phyloP scores from a whole-genome alignment of 2,888 invertebrate genomes.

The Coecobrya sp. region DNA sequence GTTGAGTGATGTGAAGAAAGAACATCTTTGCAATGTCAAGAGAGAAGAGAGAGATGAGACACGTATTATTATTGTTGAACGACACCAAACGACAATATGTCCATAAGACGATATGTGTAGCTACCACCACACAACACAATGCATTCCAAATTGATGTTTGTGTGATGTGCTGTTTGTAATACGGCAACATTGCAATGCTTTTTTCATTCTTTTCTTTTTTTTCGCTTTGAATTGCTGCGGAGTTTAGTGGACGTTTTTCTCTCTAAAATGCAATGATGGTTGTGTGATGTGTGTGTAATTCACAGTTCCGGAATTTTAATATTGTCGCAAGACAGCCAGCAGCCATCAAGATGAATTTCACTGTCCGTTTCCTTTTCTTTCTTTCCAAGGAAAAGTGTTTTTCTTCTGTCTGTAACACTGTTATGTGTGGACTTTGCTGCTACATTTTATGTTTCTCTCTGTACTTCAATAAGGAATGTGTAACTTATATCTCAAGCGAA shows the following conservation, averaged over 20 bases:
- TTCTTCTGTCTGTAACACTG: conserved; percentile 17
- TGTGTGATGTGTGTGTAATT: conserved; percentile 82
- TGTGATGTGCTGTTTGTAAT: conserved; percentile 69
- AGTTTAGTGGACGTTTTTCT: conserved; percentile 68
- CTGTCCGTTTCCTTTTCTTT: conserved; percentile 76
- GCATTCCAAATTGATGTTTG: conserved; percentile 86
- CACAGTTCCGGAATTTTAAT: conserved; percentile 85
- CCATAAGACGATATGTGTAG: conserved; percentile 27
- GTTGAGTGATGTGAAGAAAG: conserved; percentile 59
- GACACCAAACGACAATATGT: conserved; percentile 79
- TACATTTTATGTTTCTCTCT: not conserved
- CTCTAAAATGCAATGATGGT: conserved; percentile 73
- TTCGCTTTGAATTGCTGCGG: conserved; percentile 57
- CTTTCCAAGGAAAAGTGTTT: conserved; percentile 11
- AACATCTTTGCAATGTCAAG: conserved; percentile 80
- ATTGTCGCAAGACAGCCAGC: conserved; percentile 80
- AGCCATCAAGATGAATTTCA: conserved; percentile 83
- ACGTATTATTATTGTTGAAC: conserved; percentile 80
- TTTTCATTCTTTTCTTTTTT: conserved; percentile 47
- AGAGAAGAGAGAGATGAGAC: conserved; percentile 81
- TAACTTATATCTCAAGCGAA: conserved; percentile 3
- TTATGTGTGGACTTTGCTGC: not conserved
- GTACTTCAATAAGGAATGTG: conserved; percentile 69
- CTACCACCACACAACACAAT: conserved; percentile 77
- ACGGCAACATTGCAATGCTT: conserved; percentile 69